phyloP scores from a whole-genome alignment of 2,113 vertebrate genomes.

The Ceratotherium simum region DNA sequence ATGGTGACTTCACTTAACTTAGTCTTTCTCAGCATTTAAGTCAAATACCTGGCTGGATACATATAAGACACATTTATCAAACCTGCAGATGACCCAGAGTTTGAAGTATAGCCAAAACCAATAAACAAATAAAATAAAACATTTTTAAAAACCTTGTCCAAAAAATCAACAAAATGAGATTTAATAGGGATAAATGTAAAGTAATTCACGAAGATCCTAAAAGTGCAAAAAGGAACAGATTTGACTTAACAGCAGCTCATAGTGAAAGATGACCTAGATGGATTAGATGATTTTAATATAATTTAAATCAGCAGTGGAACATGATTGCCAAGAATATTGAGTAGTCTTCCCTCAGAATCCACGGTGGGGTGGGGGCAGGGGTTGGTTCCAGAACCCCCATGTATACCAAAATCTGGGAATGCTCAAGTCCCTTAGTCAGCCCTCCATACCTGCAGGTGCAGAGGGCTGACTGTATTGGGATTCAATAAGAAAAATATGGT shows the following conservation, averaged over 20 bases:
- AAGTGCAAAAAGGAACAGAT: background rate
- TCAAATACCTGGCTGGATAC: background rate
- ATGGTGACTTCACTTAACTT: background rate
- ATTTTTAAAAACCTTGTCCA: background rate
- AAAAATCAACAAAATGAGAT: background rate
- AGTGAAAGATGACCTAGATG: background rate
- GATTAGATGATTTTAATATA: background rate
- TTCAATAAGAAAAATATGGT: slow-evolving; percentile 40
- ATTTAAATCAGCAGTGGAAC: background rate
- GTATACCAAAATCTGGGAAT: too few relatives aligned
- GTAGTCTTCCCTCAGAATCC: background rate
- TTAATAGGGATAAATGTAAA: background rate
- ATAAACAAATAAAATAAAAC: background rate
- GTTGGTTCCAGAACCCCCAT: too few relatives aligned
- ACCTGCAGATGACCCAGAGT: background rate
- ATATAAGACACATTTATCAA: background rate
- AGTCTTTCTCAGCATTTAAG: background rate
- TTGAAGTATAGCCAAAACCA: background rate
- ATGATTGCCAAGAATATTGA: background rate
- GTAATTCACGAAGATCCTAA: background rate
- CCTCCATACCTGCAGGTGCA: too few relatives aligned
- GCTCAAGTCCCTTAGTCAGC: too few relatives aligned
- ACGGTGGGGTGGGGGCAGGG: too few relatives aligned
- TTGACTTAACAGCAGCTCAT: background rate
- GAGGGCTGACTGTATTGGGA: background rate